These are phyloP conservation scores for Pachyseris speciosa DNA, from an alignment of 64 coral and sea anemone genomes.

Conservation along the genomic window DNA sequence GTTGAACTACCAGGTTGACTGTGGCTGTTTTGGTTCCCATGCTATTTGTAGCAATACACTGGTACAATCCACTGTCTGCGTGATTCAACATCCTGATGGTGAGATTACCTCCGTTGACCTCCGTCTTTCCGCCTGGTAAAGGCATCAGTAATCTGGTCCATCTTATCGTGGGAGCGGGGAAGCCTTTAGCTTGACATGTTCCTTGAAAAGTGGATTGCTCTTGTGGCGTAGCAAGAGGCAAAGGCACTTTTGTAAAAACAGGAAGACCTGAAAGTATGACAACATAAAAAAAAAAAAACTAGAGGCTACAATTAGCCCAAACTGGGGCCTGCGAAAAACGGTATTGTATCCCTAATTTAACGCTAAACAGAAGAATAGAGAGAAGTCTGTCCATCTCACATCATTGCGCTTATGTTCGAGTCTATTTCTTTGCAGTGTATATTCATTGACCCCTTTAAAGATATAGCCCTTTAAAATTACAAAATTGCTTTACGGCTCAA, in stretches of 20 bases:
- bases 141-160: background rate
- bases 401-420: too few relatives aligned
- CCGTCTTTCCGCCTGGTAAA: background rate
- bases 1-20: background rate
- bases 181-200: background rate
- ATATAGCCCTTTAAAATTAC: too few relatives aligned
- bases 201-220: background rate
- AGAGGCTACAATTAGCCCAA: too few relatives aligned
- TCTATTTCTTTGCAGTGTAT: too few relatives aligned
- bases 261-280: background rate
- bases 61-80: background rate
- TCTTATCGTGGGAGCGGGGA: background rate
- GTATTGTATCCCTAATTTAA: too few relatives aligned
- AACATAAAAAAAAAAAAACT: too few relatives aligned
- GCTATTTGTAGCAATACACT: background rate
- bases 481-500: too few relatives aligned
- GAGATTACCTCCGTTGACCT: background rate
- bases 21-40: background rate
- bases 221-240: background rate
- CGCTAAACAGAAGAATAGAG: too few relatives aligned
- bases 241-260: background rate
- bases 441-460: too few relatives aligned
- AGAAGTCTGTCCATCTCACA: too few relatives aligned
- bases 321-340: too few relatives aligned
- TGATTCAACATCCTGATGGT: background rate